These are phyloP conservation scores for Dromiciops gliroides DNA, from an alignment of 2,113 vertebrate genomes.

Conservation along the genomic window DNA sequence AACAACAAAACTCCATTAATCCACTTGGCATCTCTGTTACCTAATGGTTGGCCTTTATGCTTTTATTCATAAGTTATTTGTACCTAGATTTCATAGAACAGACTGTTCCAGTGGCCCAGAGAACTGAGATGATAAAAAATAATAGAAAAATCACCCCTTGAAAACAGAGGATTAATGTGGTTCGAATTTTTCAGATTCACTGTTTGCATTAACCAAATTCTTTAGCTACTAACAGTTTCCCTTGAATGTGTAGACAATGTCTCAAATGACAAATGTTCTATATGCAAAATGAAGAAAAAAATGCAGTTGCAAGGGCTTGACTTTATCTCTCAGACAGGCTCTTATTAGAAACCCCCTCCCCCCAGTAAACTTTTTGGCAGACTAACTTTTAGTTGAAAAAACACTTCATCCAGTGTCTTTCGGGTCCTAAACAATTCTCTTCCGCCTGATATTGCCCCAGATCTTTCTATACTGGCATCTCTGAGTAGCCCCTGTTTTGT, in stretches of 20 bases:
- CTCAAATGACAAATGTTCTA: background rate
- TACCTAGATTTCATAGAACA: background rate
- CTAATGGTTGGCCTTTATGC: background rate
- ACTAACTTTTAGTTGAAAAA: background rate
- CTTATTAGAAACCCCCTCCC: background rate
- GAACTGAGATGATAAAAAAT: background rate
- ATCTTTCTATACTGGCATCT: background rate
- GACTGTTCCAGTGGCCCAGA: background rate
- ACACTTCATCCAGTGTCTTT: background rate
- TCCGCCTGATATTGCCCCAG: background rate
- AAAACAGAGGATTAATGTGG: background rate
- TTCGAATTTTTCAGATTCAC: background rate
- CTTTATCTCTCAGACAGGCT: background rate
- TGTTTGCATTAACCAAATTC: slow-evolving; percentile 6
- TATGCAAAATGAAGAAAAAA: slow-evolving; percentile 9
- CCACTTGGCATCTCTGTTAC: background rate
- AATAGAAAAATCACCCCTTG: background rate
- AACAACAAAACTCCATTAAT: too few relatives aligned
- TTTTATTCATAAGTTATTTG: background rate
- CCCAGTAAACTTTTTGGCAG: background rate
- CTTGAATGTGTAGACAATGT: background rate
- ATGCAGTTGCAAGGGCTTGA: background rate
- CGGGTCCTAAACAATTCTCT: background rate
- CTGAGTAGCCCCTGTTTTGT: background rate
- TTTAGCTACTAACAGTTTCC: background rate